Conservation (phyloP, 2,888 invertebrate species). For the Thera britannica region DNA sequence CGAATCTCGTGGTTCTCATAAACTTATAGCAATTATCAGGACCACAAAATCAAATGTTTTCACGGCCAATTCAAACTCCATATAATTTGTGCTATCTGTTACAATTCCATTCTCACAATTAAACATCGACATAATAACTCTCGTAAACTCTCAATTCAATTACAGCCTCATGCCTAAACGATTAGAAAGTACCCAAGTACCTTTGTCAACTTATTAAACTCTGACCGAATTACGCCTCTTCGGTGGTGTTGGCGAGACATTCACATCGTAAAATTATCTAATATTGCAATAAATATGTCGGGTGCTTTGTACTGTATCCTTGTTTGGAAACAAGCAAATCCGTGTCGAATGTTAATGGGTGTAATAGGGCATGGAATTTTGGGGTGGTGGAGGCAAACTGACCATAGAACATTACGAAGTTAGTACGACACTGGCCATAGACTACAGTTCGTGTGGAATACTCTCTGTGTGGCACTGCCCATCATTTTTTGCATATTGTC, state of each 20-base stretch:
- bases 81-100: slow-evolving; percentile 22
- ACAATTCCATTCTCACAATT: slow-evolving; percentile 75
- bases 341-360: slow-evolving; percentile 73
- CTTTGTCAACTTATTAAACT: slow-evolving; percentile 83
- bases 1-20: neutral
- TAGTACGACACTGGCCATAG: neutral
- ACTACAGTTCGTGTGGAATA: neutral
- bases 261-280: slow-evolving; percentile 83
- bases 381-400: slow-evolving; percentile 46
- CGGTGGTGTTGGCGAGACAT: slow-evolving; percentile 59
- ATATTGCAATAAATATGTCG: slow-evolving; percentile 81
- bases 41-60: slow-evolving; percentile 24
- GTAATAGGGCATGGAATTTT: slow-evolving; percentile 69
- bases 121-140: slow-evolving; percentile 57
- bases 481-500: slow-evolving; percentile 52
- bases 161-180: slow-evolving; percentile 69
- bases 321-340: slow-evolving; percentile 79
- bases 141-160: slow-evolving; percentile 71
- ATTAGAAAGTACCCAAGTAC: slow-evolving; percentile 67
- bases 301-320: slow-evolving; percentile 50
- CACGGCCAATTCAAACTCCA: slow-evolving; percentile 22
- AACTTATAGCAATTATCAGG: neutral
- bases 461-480: slow-evolving; percentile 57
- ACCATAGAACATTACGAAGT: slow-evolving; percentile 10
- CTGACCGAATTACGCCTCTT: slow-evolving; percentile 75